These are phyloP conservation scores for Arrhamphus sclerolepis DNA, from an alignment of 2,797 vertebrate species.

Conservation along the genomic window DNA sequence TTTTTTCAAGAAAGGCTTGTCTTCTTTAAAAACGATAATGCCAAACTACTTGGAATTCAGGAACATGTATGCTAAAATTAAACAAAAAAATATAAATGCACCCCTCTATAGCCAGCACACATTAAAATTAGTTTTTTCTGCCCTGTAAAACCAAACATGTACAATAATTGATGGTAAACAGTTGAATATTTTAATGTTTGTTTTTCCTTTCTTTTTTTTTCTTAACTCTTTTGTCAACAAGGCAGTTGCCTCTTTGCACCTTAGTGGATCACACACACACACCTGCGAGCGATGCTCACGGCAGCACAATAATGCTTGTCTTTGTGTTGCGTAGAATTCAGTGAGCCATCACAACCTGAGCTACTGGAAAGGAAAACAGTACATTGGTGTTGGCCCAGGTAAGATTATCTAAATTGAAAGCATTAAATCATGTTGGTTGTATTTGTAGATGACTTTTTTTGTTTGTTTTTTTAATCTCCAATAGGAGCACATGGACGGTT, in stretches of 20 bases:
- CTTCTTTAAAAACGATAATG: no score
- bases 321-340: conserved; percentile 79
- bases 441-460: not conserved
- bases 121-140: no score
- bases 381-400: conserved; percentile 94
- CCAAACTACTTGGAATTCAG: no score
- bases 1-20: no score
- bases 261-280: no score
- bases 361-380: conserved; percentile 90
- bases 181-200: no score
- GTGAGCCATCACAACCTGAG: conserved; percentile 89
- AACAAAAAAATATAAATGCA: no score
- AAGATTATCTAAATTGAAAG: conserved; percentile 13
- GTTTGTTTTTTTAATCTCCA: not conserved
- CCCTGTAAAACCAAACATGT: no score
- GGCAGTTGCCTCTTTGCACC: not conserved
- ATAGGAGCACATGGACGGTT: conserved; percentile 92
- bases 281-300: not conserved
- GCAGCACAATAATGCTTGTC: not conserved
- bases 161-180: no score
- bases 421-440: not conserved
- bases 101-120: no score
- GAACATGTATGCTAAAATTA: no score
- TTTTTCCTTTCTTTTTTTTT: not conserved
- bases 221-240: not conserved